phyloP scores from a whole-genome alignment of 2,113 vertebrate genomes.

The Cygnus buccinator region DNA sequence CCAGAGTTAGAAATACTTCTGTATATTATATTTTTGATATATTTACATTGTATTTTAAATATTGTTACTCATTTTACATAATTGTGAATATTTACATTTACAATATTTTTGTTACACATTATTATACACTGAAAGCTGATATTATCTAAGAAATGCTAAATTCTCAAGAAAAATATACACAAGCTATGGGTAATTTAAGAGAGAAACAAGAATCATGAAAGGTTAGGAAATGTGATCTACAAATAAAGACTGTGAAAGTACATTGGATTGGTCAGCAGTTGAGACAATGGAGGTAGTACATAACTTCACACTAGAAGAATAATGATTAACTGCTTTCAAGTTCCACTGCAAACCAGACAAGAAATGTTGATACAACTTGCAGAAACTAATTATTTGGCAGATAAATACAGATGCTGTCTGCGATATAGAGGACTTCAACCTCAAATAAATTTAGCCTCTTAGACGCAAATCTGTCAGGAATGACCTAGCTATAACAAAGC shows the following conservation, averaged over 20 bases:
- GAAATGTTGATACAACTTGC: not conserved
- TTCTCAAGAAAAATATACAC: not conserved
- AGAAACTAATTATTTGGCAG: not conserved
- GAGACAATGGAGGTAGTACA: not conserved
- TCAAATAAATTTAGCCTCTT: not conserved
- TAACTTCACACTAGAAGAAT: not conserved
- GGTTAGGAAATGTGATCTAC: not conserved
- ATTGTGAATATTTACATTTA: not conserved
- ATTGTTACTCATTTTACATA: not conserved
- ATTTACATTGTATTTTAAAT: not conserved
- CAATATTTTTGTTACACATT: not conserved
- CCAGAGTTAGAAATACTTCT: not conserved
- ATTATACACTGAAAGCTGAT: not conserved
- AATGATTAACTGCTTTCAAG: not conserved
- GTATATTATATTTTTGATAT: not conserved
- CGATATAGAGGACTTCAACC: not conserved
- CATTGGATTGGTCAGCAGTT: not conserved
- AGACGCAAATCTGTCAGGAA: not conserved
- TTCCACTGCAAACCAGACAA: not conserved
- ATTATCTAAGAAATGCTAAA: not conserved
- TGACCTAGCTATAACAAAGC: not conserved
- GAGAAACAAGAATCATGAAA: not conserved
- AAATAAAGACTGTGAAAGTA: not conserved
- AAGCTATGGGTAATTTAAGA: not conserved
- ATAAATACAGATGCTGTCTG: not conserved